phyloP scores from a whole-genome alignment of 35 echinoderm and acorn worm species.

The Chiridota heheva region DNA sequence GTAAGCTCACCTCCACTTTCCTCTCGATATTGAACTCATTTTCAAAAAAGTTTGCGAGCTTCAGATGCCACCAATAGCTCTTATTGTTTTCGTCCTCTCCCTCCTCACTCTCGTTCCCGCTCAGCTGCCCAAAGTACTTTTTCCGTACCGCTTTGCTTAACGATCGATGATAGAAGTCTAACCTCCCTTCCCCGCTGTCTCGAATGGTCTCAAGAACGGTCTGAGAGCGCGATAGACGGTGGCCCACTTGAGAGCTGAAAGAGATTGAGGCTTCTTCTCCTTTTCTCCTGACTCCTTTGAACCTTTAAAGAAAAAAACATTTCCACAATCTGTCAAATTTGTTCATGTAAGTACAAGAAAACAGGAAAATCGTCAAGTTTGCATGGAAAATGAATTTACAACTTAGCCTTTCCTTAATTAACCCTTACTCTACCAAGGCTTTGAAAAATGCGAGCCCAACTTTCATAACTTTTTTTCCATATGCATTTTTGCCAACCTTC shows the following conservation, averaged over 20 bases:
- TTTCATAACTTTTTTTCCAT: no score
- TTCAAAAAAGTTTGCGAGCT: constrained; percentile 93
- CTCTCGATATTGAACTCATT: constrained; percentile 62
- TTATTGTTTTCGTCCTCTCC: neutral
- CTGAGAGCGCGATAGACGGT: constrained; percentile 74
- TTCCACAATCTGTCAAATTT: no score
- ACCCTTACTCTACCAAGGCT: no score
- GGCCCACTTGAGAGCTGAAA: constrained; percentile 86
- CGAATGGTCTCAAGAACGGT: constrained; percentile 86
- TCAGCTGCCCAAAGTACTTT: constrained; percentile 69
- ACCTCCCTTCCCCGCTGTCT: constrained; percentile 89
- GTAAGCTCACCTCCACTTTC: constrained; percentile 79
- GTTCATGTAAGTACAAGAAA: no score
- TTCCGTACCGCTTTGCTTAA: constrained; percentile 90
- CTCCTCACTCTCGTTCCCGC: constrained; percentile 9
- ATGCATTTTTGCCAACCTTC: no score
- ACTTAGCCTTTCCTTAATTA: no score
- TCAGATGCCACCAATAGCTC: constrained; percentile 83
- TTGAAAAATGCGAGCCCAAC: no score
- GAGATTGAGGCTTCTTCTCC: constrained; percentile 16
- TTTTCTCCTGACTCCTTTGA: constrained; percentile 21
- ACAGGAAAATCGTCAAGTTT: neutral
- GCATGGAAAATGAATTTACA: neutral
- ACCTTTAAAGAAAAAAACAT: no score
- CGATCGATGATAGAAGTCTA: constrained; percentile 95